Base-by-base conservation (phyloP, 1,140 invertebrate species). In the Lepidurus couesii region DNA sequence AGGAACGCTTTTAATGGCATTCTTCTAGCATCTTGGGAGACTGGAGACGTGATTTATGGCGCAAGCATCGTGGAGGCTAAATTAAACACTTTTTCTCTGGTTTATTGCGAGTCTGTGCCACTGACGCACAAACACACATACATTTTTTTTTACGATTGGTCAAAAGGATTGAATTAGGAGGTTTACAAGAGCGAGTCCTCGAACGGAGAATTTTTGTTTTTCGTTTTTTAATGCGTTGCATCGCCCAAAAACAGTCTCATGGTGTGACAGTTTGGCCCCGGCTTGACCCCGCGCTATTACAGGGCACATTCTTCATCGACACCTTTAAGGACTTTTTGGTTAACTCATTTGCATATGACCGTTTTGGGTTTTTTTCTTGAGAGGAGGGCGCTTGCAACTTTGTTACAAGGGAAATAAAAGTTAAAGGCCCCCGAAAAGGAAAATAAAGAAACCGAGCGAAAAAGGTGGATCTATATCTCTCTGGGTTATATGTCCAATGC, bases 271-370 rank as follows among this genome's bases (percentile, higher is more conserved):
- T 65, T 65, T 65, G 53, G 53, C 53, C 53, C 53, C 21, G 9
- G 53, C 53, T 9, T 65, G 53, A 65, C 53, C 53, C 53, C 8
- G 53, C 13, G 21, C 53, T 13, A 65, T 65, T 65, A 65, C 53
- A 13, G 53, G 53, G 53, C 53, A 65, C 53, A 65, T 65, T 65
- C 53, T 65, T 65, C 53, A 65, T 65, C 53, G 53, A 65, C 53
- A 65, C 53, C 53, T 9, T 65, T 65, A 65, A 65, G 53, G 53
- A 65, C 53, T 65, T 65, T 47, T 9, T 9, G 53, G 21, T 11
- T 65, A 21, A 7, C 13, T 65, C 53, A 65, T 65, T 65, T 65
- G 53, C 53, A 65, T 65, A 65, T 65, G 53, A 65, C 53, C 53
- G 53, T 65, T 65, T 21, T 1, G 47, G 21, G 21, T 13, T n/a